phyloP scores from a whole-genome alignment of 2,113 vertebrate genomes.

The Pogonocichla stellata region DNA sequence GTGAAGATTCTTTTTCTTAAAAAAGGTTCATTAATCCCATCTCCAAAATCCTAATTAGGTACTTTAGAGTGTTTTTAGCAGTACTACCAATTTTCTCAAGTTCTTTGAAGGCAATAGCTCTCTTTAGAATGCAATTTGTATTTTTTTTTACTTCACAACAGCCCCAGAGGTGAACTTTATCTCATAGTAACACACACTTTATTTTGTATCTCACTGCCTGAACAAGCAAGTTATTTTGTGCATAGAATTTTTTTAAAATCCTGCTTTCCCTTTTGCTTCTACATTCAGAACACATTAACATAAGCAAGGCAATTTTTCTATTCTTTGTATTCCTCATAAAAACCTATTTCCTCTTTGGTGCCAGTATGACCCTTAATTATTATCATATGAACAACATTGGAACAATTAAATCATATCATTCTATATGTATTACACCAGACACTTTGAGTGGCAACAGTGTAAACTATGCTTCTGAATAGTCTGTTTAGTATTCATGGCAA shows the following conservation, averaged over 20 bases:
- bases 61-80: background rate
- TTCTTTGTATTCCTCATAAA: background rate
- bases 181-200: background rate
- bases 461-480: background rate
- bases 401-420: background rate
- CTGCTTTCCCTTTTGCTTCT: background rate
- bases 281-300: background rate
- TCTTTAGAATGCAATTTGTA: background rate
- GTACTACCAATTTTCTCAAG: background rate
- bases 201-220: conserved; percentile 22
- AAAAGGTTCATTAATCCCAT: background rate
- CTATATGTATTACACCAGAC: background rate
- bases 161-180: conserved; percentile 9
- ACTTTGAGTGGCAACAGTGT: background rate
- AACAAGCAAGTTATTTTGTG: background rate
- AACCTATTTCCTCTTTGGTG: background rate
- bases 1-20: background rate
- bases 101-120: conserved; percentile 3
- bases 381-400: background rate
- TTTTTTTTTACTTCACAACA: background rate
- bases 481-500: background rate
- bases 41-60: background rate
- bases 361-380: background rate
- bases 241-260: background rate
- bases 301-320: background rate